Evolutionary conservation across 2,888 invertebrate species (phyloP).

Genomic region (Agonopterix subpropinquella): DNA sequence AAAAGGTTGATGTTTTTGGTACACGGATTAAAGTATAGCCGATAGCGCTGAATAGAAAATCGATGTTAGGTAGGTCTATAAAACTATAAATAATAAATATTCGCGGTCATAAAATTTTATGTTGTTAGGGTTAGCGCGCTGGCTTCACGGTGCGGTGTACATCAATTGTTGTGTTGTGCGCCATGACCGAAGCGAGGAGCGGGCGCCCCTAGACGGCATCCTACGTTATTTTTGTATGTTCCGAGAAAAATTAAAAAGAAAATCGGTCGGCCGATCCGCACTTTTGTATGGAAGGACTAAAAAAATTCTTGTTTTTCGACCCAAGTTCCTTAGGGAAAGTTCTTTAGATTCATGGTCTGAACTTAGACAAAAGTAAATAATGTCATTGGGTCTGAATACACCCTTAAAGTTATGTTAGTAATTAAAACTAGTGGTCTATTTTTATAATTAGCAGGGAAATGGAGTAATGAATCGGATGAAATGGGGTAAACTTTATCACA

Average conservation of each 20-base stretch:
- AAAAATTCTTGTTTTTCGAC: no score
- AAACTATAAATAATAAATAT: slow-evolving; percentile 69
- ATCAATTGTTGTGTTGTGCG: slow-evolving; percentile 44
- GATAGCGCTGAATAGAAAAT: slow-evolving; percentile 23
- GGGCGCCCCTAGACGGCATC: slow-evolving; percentile 7
- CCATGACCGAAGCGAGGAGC: slow-evolving; percentile 22
- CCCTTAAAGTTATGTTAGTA: no score
- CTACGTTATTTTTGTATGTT: slow-evolving; percentile 15
- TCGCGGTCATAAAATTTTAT: slow-evolving; percentile 65
- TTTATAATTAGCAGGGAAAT: no score
- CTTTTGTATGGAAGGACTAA: no score
- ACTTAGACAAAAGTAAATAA: no score
- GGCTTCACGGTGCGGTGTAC: slow-evolving; percentile 34
- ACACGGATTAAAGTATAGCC: not conserved
- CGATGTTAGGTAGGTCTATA: slow-evolving; percentile 45
- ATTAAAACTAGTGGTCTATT: no score
- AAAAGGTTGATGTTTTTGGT: not conserved
- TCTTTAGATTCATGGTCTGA: no score
- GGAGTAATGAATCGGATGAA: no score
- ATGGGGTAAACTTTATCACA: no score
- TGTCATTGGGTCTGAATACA: no score
- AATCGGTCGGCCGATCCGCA: no score
- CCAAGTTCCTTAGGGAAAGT: no score
- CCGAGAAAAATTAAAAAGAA: slow-evolving; percentile 2
- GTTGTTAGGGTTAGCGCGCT: slow-evolving; percentile 36